A percentile compares a stretch with the other conserved stretches of the same genome.
phyloP scores from a whole-genome alignment of 2,113 vertebrate genomes.

The Marmota monax region DNA sequence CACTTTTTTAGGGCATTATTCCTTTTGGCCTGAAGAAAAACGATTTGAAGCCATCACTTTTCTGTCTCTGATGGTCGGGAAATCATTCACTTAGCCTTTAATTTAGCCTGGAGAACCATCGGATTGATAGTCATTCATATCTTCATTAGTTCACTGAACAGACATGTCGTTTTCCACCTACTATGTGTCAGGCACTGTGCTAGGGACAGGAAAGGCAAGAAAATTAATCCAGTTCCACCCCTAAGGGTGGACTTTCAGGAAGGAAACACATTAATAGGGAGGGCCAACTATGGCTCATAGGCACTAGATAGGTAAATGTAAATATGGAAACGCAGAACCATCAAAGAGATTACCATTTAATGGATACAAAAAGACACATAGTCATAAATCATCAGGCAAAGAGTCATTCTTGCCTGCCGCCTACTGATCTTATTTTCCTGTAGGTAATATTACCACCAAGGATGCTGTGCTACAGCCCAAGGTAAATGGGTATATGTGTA shows the following conservation, averaged over 20 bases:
- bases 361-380: neutral
- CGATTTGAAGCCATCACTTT: conserved; percentile 9
- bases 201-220: neutral
- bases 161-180: neutral
- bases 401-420: neutral
- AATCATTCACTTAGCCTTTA: conserved; percentile 19
- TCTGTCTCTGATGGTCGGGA: neutral
- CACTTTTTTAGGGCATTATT: conserved; percentile 66
- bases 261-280: neutral
- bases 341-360: neutral
- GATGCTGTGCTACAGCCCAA: no score
- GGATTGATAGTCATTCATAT: neutral
- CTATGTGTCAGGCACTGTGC: neutral
- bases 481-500: neutral
- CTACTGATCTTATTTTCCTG: neutral
- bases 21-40: neutral
- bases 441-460: neutral
- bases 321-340: neutral
- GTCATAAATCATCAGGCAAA: neutral
- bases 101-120: conserved; percentile 13
- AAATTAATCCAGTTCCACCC: neutral
- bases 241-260: neutral
- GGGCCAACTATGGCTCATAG: neutral
- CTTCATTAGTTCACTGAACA: neutral
- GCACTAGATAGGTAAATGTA: neutral